Percentiles rank a stretch among this genome's conserved stretches.
Evolutionary conservation across 2,888 invertebrate genomes (phyloP).

Genomic region (Aleiodes testaceus): DNA sequence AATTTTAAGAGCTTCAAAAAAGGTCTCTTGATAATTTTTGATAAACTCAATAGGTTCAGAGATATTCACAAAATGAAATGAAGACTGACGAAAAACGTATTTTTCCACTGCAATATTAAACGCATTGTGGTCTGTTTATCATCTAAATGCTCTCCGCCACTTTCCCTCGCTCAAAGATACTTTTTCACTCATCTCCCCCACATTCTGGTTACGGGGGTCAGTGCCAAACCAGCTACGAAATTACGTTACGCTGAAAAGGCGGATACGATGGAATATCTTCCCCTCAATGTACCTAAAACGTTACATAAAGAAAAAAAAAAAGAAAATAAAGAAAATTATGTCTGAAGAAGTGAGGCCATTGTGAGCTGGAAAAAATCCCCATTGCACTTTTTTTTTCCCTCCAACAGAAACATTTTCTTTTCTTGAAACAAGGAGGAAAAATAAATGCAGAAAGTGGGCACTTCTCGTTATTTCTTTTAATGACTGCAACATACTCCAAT

Average conservation of each 20-base stretch:
- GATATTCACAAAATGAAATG: no score
- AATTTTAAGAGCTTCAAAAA: no score
- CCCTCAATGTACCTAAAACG: constrained; percentile 17
- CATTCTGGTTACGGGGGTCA: constrained; percentile 10
- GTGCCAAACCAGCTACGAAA: constrained; percentile 27
- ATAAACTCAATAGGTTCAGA: no score
- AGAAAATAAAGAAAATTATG: not conserved
- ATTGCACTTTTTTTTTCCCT: not conserved
- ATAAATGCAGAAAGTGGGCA: constrained; percentile 36
- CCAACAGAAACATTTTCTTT: not conserved
- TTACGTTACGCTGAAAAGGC: constrained; percentile 32
- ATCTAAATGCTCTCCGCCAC: not conserved
- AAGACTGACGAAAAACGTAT: no score
- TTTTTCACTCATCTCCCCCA: not conserved
- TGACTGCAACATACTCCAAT: constrained; percentile 35
- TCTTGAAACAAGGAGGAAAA: not conserved
- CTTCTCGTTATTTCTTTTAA: constrained; percentile 43
- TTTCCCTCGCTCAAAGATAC: not conserved
- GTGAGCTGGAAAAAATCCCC: not conserved
- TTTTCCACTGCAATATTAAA: not conserved
- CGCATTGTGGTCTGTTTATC: not conserved
- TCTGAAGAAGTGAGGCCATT: constrained; percentile 2
- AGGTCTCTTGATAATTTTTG: no score
- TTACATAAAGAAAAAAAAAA: not conserved
- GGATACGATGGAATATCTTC: constrained; percentile 22